phyloP scores from a whole-genome alignment of 1,140 invertebrate species.

The Drosophila nebulosa region DNA sequence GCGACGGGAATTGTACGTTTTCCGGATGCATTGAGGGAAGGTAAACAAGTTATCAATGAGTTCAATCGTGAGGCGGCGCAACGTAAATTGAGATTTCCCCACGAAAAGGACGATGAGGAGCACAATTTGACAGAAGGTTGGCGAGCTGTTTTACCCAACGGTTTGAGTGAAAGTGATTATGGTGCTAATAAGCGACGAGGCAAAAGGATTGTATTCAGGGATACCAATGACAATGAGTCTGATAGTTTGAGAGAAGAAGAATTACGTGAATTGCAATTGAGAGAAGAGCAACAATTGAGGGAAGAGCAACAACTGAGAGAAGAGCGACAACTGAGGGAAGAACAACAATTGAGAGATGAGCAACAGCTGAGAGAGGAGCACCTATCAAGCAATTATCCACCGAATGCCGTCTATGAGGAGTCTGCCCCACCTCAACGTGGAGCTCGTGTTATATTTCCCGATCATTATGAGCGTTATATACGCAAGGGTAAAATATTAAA shows the following conservation, averaged over 20 bases:
- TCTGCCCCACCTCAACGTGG: constrained; percentile 63
- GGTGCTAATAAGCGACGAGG: constrained; percentile 45
- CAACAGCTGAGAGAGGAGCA: constrained; percentile 6
- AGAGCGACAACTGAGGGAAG: constrained; percentile 6
- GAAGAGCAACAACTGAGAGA: constrained; percentile 24
- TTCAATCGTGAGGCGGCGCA: constrained; percentile 65
- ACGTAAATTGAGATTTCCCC: constrained; percentile 68
- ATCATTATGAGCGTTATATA: constrained; percentile 64
- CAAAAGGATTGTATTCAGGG: constrained; percentile 61
- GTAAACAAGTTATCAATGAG: constrained; percentile 42
- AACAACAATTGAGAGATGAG: constrained; percentile 8
- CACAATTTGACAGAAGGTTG: constrained; percentile 31
- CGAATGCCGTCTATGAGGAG: constrained; percentile 53
- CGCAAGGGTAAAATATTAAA: constrained; percentile 66
- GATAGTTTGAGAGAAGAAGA: constrained; percentile 25
- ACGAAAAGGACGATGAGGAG: constrained; percentile 13
- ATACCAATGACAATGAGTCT: constrained; percentile 46
- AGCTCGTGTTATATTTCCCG: constrained; percentile 59
- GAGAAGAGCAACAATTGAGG: constrained; percentile 12
- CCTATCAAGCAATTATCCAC: constrained; percentile 10
- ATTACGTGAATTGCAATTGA: background rate
- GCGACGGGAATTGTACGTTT: constrained; percentile 41
- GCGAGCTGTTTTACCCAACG: constrained; percentile 56
- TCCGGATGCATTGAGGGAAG: constrained; percentile 59
- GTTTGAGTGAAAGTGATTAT: constrained; percentile 25